Evolutionary conservation across 1,140 invertebrate genomes (phyloP).

Genomic region (Bradynema listronoti): DNA sequence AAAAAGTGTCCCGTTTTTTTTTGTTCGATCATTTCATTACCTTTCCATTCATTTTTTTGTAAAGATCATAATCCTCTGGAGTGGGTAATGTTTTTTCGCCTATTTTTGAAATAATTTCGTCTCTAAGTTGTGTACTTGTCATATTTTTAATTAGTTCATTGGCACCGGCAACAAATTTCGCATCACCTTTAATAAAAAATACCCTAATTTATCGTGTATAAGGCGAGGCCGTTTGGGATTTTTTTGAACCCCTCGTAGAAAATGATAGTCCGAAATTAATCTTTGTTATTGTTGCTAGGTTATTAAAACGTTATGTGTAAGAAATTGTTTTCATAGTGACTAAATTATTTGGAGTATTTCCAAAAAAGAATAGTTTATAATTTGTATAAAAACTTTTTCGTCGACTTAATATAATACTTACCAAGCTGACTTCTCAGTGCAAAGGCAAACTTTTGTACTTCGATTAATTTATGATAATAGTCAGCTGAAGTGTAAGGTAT

Average conservation of each 20-base stretch:
- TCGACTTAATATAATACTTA: conserved; percentile 22
- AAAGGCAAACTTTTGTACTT: conserved; percentile 84
- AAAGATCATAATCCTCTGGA: conserved; percentile 20
- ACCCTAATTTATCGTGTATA: neutral
- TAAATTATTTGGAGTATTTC: too few species aligned
- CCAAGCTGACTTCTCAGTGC: conserved; percentile 66
- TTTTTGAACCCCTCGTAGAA: too few species aligned
- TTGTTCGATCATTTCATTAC: neutral
- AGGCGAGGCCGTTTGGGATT: too few species aligned
- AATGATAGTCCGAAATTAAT: too few species aligned
- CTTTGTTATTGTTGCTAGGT: too few species aligned
- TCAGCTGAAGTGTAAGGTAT: conserved; percentile 48
- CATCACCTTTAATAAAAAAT: conserved; percentile 69
- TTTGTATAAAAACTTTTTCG: conserved; percentile 22
- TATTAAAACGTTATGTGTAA: too few species aligned
- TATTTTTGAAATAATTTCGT: conserved; percentile 39
- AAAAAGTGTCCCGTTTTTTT: neutral
- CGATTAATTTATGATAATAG: conserved; percentile 74
- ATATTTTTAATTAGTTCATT: conserved; percentile 36
- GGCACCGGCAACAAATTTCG: conserved; percentile 67
- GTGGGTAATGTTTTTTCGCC: conserved; percentile 3
- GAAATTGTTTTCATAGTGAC: too few species aligned
- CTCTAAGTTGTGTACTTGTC: conserved; percentile 35
- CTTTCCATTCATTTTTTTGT: conserved; percentile 18
- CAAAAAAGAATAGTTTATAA: too few species aligned